Evolutionary conservation across 1,140 invertebrate species (phyloP), one percentile per base, ranked within the genome.

Genomic region (Trypoxylus dichotomus): DNA sequence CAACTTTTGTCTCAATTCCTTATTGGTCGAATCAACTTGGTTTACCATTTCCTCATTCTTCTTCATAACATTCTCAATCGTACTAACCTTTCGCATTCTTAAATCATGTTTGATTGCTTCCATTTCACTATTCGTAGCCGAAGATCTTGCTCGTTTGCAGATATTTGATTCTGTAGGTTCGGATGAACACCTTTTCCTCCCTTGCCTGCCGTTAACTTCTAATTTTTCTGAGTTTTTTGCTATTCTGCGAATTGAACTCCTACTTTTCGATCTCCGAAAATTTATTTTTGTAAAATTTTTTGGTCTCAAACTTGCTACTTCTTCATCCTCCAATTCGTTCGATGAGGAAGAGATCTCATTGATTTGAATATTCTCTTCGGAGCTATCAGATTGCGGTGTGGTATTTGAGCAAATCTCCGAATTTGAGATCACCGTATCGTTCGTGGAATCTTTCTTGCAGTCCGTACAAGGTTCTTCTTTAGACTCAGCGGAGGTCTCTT

Each of bases 291-390:
- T 68, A 68, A 68, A 68, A 29, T 68, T 68, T 54, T 54, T 15
- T 19, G 47, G 47, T 19, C 19, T n/a, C 19, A 68, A 27, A 21
- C 21, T 68, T 15, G 60, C 60, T 10, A 68, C 7, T 54, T 68
- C 60, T 27, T 68, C 60, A 25, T 68, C 60, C 27, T 68, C 60
- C 8, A 74, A 25, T 74, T 84, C 85, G 15, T 81, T 83, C 21
- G 84, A 85, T 78, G 87, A 89, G 7, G 89, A 90, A 5, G 89
- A 90, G 11, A 91, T 88, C 83, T 91, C 90, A 82, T 91, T 89
- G 72, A 90, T 90, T 83, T 91, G 90, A 25, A 91, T 90, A 15
- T 87, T 85, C 81, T 85, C 85, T 78, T 88, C 86, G 3, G 73
- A 27, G 13, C 2, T 54, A 15, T 71, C 24, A 21, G 21, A 11